Evolutionary conservation across 2,113 vertebrate genomes (phyloP).

Genomic region (Saimiri boliviensis): DNA sequence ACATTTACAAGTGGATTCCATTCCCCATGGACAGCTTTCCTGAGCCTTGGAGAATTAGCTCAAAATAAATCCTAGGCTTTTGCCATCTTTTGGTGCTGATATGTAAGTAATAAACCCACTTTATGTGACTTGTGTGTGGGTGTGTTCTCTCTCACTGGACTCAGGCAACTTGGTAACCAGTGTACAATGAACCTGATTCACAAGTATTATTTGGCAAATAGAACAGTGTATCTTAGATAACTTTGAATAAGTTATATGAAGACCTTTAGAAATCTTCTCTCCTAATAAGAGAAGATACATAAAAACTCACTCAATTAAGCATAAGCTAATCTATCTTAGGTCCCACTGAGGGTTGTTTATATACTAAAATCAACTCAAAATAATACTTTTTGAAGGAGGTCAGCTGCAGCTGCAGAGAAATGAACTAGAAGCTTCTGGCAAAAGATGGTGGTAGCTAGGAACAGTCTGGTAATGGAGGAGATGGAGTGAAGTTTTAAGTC

Average conservation of each 20-base stretch:
- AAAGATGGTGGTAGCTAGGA: constrained; percentile 26
- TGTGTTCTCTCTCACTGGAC: background rate
- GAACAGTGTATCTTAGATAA: background rate
- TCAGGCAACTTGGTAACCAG: background rate
- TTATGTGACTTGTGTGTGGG: background rate
- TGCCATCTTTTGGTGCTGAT: background rate
- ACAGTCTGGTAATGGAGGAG: constrained; percentile 53
- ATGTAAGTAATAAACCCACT: background rate
- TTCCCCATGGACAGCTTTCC: background rate
- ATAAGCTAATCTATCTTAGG: constrained; percentile 44
- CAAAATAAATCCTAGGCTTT: background rate
- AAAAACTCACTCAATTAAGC: constrained; percentile 44
- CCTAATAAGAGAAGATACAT: constrained; percentile 23
- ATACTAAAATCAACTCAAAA: constrained; percentile 56
- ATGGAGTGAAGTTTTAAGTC: constrained; percentile 52
- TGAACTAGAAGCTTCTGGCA: constrained; percentile 61
- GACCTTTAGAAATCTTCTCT: background rate
- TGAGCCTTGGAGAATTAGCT: background rate
- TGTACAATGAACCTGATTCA: background rate
- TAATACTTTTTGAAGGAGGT: constrained; percentile 34
- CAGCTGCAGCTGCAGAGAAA: constrained; percentile 42
- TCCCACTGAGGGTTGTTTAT: constrained; percentile 23
- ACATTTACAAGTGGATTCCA: background rate
- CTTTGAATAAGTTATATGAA: too few relatives aligned
- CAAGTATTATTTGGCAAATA: constrained; percentile 1